phyloP scores from a whole-genome alignment of 2,888 invertebrate species.

The Lumbricus terrestris region DNA sequence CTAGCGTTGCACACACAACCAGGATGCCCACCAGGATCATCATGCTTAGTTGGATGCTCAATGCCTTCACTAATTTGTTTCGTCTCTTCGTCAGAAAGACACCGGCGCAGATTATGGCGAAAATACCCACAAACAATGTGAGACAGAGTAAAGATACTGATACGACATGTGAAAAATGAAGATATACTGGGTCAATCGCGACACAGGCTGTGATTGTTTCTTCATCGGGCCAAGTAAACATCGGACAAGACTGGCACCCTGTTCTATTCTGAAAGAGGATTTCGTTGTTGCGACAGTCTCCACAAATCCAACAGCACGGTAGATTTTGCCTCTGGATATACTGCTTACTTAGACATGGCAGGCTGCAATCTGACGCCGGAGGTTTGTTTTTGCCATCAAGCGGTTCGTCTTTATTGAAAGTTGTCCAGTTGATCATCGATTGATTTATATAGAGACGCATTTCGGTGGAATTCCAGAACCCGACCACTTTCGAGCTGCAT shows the following conservation, averaged over 20 bases:
- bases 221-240: conserved; percentile 32
- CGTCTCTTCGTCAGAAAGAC: not conserved
- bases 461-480: conserved; percentile 19
- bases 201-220: not conserved
- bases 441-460: not conserved
- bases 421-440: not conserved
- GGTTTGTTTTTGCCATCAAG: not conserved
- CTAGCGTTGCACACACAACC: not conserved
- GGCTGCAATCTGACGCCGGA: not conserved
- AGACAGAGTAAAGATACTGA: not conserved
- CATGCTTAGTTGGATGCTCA: conserved; percentile 18
- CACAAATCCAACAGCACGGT: conserved; percentile 37
- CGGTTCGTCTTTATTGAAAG: not conserved
- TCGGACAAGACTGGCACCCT: conserved; percentile 35
- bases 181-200: not conserved
- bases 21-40: conserved; percentile 18
- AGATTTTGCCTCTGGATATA: not conserved
- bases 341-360: not conserved
- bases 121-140: not conserved
- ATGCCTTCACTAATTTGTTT: conserved; percentile 23
- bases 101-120: not conserved
- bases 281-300: conserved; percentile 35
- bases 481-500: not conserved
- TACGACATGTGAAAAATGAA: not conserved
- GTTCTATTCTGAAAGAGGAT: conserved; percentile 26